phyloP scores from a whole-genome alignment of 2,113 vertebrate species.

The Aix galericulata region DNA sequence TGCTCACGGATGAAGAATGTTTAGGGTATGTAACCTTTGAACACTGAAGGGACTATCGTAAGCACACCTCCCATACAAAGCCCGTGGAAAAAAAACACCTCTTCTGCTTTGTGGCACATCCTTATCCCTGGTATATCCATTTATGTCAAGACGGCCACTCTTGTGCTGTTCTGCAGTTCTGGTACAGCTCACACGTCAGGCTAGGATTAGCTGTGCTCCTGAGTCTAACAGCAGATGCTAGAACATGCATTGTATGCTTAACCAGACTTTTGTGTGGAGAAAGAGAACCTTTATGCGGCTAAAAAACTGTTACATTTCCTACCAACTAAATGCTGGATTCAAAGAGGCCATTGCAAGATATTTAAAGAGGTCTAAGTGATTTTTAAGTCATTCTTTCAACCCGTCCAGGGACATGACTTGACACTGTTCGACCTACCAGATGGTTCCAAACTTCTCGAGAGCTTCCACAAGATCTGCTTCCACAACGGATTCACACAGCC shows the following conservation, averaged over 20 bases:
- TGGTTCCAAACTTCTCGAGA: conserved; percentile 93
- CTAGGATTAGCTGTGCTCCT: background rate
- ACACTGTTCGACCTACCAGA: conserved; percentile 83
- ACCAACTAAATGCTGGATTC: background rate
- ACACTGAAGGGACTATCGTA: background rate
- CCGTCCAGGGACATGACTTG: background rate
- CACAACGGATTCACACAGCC: conserved; percentile 94
- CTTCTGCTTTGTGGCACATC: background rate
- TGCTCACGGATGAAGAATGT: background rate
- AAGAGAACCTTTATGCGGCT: background rate
- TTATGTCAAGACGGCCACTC: background rate
- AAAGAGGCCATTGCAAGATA: background rate
- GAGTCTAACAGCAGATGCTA: background rate
- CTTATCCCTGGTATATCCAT: background rate
- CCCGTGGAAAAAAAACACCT: background rate
- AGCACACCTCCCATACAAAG: background rate
- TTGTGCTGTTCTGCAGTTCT: background rate
- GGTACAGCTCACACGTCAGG: background rate
- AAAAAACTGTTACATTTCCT: background rate
- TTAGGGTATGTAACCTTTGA: background rate
- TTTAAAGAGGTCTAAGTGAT: background rate
- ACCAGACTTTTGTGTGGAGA: background rate
- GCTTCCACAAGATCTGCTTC: conserved; percentile 96
- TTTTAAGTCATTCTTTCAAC: background rate
- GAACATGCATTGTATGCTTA: background rate